phyloP scores from a whole-genome alignment of 1,140 invertebrate species.

The Zaprionus nigranus region DNA sequence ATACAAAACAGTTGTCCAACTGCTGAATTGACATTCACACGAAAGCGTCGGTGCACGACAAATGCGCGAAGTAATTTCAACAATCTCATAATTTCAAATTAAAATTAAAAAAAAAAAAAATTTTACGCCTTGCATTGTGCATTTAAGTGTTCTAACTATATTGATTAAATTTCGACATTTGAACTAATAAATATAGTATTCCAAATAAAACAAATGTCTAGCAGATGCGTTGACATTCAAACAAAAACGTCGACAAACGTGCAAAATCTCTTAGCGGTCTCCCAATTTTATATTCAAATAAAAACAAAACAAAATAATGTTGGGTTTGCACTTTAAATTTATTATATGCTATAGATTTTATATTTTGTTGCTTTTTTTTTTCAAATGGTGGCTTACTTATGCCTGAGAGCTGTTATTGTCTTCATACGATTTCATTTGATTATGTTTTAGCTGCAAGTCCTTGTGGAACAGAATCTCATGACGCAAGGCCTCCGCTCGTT shows the following conservation, averaged over 20 bases:
- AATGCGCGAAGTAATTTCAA: neutral
- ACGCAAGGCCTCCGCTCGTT: slow-evolving; percentile 70
- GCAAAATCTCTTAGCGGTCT: neutral
- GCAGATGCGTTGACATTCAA: slow-evolving; percentile 41
- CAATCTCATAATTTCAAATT: neutral
- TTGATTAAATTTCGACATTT: no score
- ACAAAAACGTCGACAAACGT: neutral
- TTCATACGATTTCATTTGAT: slow-evolving; percentile 58
- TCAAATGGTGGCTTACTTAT: slow-evolving; percentile 18
- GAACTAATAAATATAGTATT: no score
- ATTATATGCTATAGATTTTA: neutral
- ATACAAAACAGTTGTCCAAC: slow-evolving; percentile 19
- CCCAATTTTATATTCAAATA: neutral
- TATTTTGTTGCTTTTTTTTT: neutral
- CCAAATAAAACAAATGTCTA: slow-evolving; percentile 13
- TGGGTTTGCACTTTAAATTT: neutral
- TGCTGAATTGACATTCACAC: slow-evolving; percentile 41
- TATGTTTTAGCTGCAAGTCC: slow-evolving; percentile 69
- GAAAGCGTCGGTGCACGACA: neutral
- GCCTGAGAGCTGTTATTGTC: slow-evolving; percentile 67
- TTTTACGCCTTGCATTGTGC: neutral
- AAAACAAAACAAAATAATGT: neutral
- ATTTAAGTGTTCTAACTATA: neutral
- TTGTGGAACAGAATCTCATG: slow-evolving; percentile 73
- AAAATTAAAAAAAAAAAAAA: neutral